Conservation (phyloP, 2,888 invertebrate genomes). For the Drosophila siamana region DNA sequence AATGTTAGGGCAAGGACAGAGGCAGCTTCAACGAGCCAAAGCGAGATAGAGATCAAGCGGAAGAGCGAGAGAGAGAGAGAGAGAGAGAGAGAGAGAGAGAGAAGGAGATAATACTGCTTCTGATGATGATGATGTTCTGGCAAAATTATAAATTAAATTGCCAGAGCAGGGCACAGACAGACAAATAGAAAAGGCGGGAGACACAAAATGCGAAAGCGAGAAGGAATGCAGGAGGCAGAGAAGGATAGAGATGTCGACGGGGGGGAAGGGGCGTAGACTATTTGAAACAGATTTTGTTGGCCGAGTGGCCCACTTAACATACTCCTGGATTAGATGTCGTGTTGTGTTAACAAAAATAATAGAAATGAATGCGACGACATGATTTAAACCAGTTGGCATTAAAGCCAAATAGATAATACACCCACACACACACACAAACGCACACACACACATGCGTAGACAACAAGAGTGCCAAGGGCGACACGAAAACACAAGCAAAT, state of each 20-base stretch:
- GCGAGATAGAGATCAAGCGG: neutral
- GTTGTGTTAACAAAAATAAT: constrained; percentile 71
- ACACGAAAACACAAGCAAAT: neutral
- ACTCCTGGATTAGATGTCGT: constrained; percentile 53
- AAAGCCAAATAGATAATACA: constrained; percentile 29
- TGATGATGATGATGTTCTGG: constrained; percentile 42
- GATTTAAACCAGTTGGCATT: constrained; percentile 56
- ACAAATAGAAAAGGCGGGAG: neutral
- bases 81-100: neutral
- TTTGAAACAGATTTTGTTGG: constrained; percentile 52
- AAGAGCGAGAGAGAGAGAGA: neutral
- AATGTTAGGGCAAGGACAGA: constrained; percentile 15
- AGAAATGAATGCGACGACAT: constrained; percentile 62
- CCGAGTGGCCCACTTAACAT: constrained; percentile 58
- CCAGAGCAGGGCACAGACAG: neutral
- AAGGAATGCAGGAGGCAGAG: neutral
- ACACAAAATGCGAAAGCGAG: neutral
- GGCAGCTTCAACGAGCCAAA: too few relatives aligned
- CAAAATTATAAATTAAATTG: constrained; percentile 69
- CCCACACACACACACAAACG: neutral
- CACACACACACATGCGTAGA: constrained; percentile 11
- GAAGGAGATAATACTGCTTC: too few relatives aligned
- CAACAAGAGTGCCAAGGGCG: constrained; percentile 6
- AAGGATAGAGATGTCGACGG: constrained; percentile 8
- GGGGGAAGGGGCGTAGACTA: constrained; percentile 15